These are phyloP conservation scores for Callopanchax toddi DNA, from an alignment of 2,113 vertebrate species.

Conservation along the genomic window DNA sequence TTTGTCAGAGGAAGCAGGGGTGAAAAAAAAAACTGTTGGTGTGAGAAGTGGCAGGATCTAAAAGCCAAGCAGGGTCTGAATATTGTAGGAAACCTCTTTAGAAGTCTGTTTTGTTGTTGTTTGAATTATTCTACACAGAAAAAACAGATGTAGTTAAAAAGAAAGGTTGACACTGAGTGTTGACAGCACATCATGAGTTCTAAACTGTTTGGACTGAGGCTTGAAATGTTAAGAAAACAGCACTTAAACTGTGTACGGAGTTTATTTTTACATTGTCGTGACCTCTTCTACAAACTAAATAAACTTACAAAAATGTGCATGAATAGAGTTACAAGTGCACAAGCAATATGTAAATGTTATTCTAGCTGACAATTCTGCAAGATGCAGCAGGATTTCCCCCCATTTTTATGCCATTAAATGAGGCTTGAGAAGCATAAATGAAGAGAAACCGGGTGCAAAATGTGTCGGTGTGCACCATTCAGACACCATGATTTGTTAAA, in stretches of 20 bases:
- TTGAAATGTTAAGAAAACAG: neutral
- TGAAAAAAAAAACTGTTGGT: neutral
- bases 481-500: neutral
- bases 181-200: neutral
- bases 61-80: constrained; percentile 20
- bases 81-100: too few species aligned
- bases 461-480: neutral
- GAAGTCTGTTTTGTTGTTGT: too few species aligned
- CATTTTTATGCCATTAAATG: neutral
- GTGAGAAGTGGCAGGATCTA: constrained; percentile 12
- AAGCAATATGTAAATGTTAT: neutral
- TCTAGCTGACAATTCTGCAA: neutral
- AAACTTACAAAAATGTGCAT: neutral
- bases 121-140: neutral
- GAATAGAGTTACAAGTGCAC: neutral
- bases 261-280: neutral
- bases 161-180: neutral
- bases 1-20: constrained; percentile 24
- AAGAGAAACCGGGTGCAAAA: neutral
- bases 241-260: neutral
- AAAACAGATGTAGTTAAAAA: neutral
- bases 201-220: neutral
- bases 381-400: neutral
- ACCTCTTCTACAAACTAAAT: neutral
- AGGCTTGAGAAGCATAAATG: neutral